These are phyloP conservation scores for Brachionus koreanus DNA, from an alignment of 1,140 invertebrate genomes.

Conservation along the genomic window DNA sequence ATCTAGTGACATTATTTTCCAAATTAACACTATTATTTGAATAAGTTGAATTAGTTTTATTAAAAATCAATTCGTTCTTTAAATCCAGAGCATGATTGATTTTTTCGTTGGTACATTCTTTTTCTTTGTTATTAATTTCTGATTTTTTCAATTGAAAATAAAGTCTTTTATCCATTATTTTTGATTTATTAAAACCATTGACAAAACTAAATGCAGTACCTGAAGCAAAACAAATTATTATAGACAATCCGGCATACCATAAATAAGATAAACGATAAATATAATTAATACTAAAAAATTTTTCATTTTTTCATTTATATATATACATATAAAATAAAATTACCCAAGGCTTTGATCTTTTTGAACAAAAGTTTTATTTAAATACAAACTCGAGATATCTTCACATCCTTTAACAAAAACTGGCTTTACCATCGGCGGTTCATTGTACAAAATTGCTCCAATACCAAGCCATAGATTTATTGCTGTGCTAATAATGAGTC, in stretches of 20 bases:
- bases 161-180: background rate
- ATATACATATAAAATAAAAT: background rate
- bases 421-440: background rate
- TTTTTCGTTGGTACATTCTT: background rate
- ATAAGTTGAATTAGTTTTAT: too few species aligned
- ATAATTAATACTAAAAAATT: background rate
- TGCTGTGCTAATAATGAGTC: background rate
- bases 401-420: background rate
- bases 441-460: background rate
- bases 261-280: conserved; percentile 39
- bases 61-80: too few species aligned
- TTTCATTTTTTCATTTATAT: background rate
- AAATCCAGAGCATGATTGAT: background rate
- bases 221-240: background rate
- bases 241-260: conserved; percentile 10
- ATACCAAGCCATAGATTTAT: conserved; percentile 42
- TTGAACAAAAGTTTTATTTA: background rate
- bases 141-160: conserved; percentile 7
- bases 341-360: conserved; percentile 1
- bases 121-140: background rate
- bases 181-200: background rate
- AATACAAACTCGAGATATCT: background rate
- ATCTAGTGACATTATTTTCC: background rate
- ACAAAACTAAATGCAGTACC: conserved; percentile 7
- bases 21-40: too few species aligned